These are phyloP conservation scores for Lucilia cuprina DNA, from an alignment of 1,140 invertebrate genomes.

Conservation along the genomic window DNA sequence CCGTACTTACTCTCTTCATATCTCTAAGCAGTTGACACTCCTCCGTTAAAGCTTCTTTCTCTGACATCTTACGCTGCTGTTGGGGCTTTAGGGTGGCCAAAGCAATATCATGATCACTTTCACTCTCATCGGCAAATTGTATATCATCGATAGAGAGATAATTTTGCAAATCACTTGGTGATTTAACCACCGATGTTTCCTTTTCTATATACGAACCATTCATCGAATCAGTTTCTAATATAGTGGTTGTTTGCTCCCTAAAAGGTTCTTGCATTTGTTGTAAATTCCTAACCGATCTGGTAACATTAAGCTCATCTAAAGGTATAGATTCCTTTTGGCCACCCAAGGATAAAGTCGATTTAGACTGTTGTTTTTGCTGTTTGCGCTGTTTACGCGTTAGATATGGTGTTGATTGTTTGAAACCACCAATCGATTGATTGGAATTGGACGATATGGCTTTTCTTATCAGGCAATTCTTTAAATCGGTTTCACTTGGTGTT, in stretches of 20 bases:
- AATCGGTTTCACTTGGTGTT: slow-evolving; percentile 47
- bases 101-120: slow-evolving; percentile 42
- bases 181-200: slow-evolving; percentile 64
- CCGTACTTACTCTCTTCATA: slow-evolving; percentile 13
- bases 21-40: neutral
- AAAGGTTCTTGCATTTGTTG: neutral
- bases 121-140: slow-evolving; percentile 65
- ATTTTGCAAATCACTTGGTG: slow-evolving; percentile 55
- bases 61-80: neutral
- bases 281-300: slow-evolving; percentile 41
- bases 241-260: neutral
- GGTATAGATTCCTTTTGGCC: neutral
- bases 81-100: slow-evolving; percentile 51
- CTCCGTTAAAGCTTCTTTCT: neutral
- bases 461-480: slow-evolving; percentile 39
- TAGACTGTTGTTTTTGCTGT: slow-evolving; percentile 49
- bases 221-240: slow-evolving; percentile 45
- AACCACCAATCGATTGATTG: neutral
- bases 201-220: slow-evolving; percentile 62
- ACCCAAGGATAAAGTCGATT: slow-evolving; percentile 41
- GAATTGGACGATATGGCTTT: slow-evolving; percentile 28
- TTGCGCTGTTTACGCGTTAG: slow-evolving; percentile 54
- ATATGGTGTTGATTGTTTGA: slow-evolving; percentile 53
- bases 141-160: slow-evolving; percentile 64
- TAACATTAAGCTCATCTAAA: slow-evolving; percentile 26